Conservation (phyloP, 1,140 invertebrate genomes). For the Drosophila navojoa region DNA sequence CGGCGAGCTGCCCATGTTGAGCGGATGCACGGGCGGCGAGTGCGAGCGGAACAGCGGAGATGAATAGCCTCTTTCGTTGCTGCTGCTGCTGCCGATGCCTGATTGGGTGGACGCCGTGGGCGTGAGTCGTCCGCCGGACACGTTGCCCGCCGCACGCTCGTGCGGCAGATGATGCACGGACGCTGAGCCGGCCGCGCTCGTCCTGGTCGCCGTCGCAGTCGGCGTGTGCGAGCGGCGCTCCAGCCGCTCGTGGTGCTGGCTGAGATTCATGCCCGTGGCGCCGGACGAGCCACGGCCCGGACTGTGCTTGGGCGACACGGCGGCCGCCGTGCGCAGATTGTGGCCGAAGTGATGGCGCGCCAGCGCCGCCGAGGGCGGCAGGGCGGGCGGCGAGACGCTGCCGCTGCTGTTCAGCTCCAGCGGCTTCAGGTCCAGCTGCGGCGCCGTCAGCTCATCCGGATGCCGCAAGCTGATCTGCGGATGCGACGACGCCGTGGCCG, state of each 20-base stretch:
- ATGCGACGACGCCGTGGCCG: slow-evolving; percentile 36
- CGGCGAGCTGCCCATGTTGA: slow-evolving; percentile 69
- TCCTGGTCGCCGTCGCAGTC: slow-evolving; percentile 62
- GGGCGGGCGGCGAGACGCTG: slow-evolving; percentile 58
- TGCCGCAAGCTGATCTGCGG: slow-evolving; percentile 72
- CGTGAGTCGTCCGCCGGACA: slow-evolving; percentile 46
- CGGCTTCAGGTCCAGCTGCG: slow-evolving; percentile 71
- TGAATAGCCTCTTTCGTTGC: slow-evolving; percentile 80
- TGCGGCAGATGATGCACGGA: slow-evolving; percentile 48
- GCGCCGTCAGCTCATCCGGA: slow-evolving; percentile 72
- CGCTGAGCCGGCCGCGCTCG: slow-evolving; percentile 24
- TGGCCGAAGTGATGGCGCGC: slow-evolving; percentile 65
- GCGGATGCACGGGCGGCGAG: slow-evolving; percentile 66
- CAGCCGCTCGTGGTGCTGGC: slow-evolving; percentile 60
- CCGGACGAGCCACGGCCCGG: slow-evolving; percentile 46
- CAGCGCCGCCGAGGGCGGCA: slow-evolving; percentile 53
- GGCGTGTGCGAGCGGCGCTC: slow-evolving; percentile 68
- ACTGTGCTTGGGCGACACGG: slow-evolving; percentile 69
- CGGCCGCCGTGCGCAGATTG: slow-evolving; percentile 47
- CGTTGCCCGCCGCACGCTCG: slow-evolving; percentile 18
- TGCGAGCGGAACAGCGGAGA: slow-evolving; percentile 78
- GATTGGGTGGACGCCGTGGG: slow-evolving; percentile 42
- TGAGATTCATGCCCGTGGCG: slow-evolving; percentile 50
- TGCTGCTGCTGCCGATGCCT: slow-evolving; percentile 31
- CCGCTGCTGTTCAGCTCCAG: slow-evolving; percentile 54